Base-by-base conservation (phyloP, 2,797 vertebrate genomes). In the Epinephelus malabaricus region DNA sequence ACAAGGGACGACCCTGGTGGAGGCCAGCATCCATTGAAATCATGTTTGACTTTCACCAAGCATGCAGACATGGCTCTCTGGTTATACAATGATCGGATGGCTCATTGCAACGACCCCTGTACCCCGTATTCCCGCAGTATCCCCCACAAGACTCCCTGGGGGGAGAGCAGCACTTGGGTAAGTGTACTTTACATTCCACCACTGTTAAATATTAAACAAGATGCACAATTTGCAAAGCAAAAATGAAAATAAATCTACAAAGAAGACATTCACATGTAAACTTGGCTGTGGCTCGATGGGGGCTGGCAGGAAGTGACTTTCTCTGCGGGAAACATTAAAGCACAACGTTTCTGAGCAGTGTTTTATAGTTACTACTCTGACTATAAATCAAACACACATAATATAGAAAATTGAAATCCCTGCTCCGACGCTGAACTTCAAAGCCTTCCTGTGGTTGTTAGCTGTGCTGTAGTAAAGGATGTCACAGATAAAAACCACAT, bases 401-500 rank as follows among this genome's bases (percentile, higher is more conserved):
- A 61, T 40, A 46, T 1, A 7, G 8, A 1, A 1, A n/a, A 38
- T 0, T 47, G 13, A 54, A 50, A 82, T 67, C 15, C 53, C 30
- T 46, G n/a, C 5, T 19, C 5, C 3, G 1, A 13, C 9, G 4
- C 3, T 27, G n/a, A 51, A 43, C 56, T 21, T 72, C 70, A 83
- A 47, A 71, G n/a, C 3, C 45, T 71, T 88, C 23, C 46, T 80
- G 82, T 76, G 62, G 69, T 81, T 75, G 3, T 40, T 23, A 79
- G 58, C 17, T 13, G 0, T 40, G 50, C 53, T 59, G 34, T 49
- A 65, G n/a, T 14, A 9, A 45, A 55, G 4, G 17, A 27, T 76
- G 56, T 25, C 19, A 55, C 5, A 68, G 6, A 40, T 21, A 2
- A 67, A 82, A 90, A 78, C 77, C 89, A 72, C 81, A 46, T 21